phyloP scores from a whole-genome alignment of 2,113 vertebrate species.

The Osmerus eperlanus region DNA sequence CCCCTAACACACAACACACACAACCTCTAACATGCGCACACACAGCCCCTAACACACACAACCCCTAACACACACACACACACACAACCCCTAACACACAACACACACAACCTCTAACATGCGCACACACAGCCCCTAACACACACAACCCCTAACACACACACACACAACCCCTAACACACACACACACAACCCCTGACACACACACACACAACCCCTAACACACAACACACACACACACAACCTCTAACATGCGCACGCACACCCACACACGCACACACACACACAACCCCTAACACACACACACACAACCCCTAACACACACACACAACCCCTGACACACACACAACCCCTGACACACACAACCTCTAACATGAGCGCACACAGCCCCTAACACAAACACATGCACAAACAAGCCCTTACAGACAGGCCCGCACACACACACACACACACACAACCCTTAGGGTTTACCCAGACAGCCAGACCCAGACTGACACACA shows the following conservation, averaged over 20 bases:
- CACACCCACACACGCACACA: neutral
- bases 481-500: neutral
- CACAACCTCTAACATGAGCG: neutral
- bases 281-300: conserved; percentile 11
- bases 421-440: conserved; percentile 7
- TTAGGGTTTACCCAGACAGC: neutral
- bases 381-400: neutral
- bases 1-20: conserved; percentile 12
- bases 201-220: too few species aligned
- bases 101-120: neutral
- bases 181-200: too few species aligned
- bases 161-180: conserved; percentile 9
- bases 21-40: neutral
- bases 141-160: neutral
- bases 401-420: neutral
- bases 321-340: neutral
- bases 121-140: neutral
- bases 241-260: neutral
- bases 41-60: neutral
- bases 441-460: conserved; percentile 9
- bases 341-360: neutral
- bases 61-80: neutral
- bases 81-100: neutral
- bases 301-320: too few species aligned
- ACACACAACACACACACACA: neutral